Base-by-base conservation (phyloP, 2,797 vertebrate genomes). In the Epinephelus malabaricus region DNA sequence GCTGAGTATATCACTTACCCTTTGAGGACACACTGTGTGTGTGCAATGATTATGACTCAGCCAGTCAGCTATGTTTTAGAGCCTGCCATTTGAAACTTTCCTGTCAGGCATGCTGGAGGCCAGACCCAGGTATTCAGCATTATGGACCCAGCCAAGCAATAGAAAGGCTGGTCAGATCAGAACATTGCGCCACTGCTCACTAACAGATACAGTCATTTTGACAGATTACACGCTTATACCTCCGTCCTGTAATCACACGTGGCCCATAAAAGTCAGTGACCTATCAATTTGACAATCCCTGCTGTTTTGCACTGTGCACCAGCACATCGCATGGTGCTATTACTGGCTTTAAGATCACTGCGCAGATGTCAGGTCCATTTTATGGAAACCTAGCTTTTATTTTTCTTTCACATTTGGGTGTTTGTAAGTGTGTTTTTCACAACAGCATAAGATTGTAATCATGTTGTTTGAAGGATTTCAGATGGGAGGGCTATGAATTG, bases 271-370 rank as follows among this genome's bases (percentile, higher is more conserved):
- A 92, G 85, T 64, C 83, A 65, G 81, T 90, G 92, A 91, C 87
- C 92, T 90, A 88, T 91, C 90, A 94, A 92, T 92, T 92, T 92
- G 70, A 89, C 83, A 90, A 76, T 92, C 90, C 88, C 82, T 70
- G 82, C 87, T 85, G 81, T 92, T 93, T 92, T 86, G 65, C 66
- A 54, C 86, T 72, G 69, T 73, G 78, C 76, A 81, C 74, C 73
- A 60, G 82, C 85, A 86, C 81, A 45, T 78, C 5, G 43, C 68
- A 86, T 71, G 77, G 89, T 88, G 78, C 89, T 92, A 86, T 93
- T 92, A 93, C 87, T 85, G 85, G 76, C 87, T 92, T 93, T 92
- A 92, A 91, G 79, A 90, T 91, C 81, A 70, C 77, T 17, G 80
- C 68, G 66, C 92, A 93, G 91, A 91, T 94, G 93, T 94, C 91